Base-by-base conservation (phyloP, 1,140 invertebrate genomes). In the Campoletis sonorensis region DNA sequence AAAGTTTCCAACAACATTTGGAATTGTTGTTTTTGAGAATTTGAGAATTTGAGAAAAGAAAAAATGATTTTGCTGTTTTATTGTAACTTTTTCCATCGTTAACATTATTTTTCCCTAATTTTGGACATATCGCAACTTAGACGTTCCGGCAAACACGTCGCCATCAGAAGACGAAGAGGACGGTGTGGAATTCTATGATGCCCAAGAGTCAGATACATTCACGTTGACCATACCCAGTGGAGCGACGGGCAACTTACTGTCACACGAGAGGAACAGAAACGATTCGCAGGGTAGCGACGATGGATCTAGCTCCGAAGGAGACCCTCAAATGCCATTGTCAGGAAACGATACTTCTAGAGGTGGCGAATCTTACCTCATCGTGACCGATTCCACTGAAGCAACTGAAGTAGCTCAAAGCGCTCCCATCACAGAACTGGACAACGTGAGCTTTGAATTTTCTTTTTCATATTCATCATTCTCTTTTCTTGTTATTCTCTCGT, bases 181-280 rank as follows among this genome's bases (percentile, higher is more conserved):
- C 82, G 95, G 95, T 90, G 91, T 87, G 11, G 97, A 98, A 86
- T 99, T 98, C 92, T 98, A 97, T 89, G 98, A 99, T 93, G 98
- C 98, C 3, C 93, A 96, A 91, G 96, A 96, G 87, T 94, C 95
- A 67, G 94, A 92, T 82, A 94, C 94, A n/a, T 96, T 96, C 89
- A 95, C 95, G 79, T 92, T 96, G 82, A 95, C 94, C 89, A 94
- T 96, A 87, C 93, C 94, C 40, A 93, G 83, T 61, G 86, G 85
- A 1, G 84, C 87, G 40, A 85, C 88, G 7, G 81, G 85, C 16
- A 90, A 90, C 81, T 89, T 90, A 2, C 84, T 88, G 68, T 89
- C 87, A 16, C 84, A 84, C 11, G 87, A 86, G 82, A 84, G 90
- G 82, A 88, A 89, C 82, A 84, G 90, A 72, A 91, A 85, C 54